These are phyloP conservation scores for Bombycilla garrulus DNA, from an alignment of 2,113 vertebrate genomes.

Conservation along the genomic window DNA sequence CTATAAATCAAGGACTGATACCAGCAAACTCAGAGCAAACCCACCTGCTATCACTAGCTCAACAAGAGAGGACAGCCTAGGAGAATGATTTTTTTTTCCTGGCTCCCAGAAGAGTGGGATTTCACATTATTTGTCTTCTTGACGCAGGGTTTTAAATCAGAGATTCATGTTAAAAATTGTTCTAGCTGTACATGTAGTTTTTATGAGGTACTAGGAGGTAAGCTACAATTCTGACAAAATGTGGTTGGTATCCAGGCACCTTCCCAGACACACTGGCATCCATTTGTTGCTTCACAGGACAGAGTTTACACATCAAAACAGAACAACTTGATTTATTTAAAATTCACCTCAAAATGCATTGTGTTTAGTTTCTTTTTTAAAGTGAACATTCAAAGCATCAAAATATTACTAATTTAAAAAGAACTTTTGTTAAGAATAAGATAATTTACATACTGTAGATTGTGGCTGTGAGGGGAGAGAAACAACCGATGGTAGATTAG, in stretches of 20 bases:
- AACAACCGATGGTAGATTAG: constrained; percentile 35
- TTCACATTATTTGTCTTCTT: background rate
- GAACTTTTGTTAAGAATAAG: constrained; percentile 61
- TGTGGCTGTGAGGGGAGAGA: constrained; percentile 33
- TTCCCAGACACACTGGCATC: background rate
- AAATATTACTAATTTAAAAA: constrained; percentile 69
- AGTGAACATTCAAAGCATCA: constrained; percentile 75
- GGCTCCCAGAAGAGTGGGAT: background rate
- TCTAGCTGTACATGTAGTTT: background rate
- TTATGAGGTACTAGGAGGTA: background rate
- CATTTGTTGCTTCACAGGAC: constrained; percentile 2
- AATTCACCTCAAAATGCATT: constrained; percentile 75
- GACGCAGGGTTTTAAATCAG: background rate
- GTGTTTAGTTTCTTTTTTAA: constrained; percentile 66
- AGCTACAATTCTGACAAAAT: background rate
- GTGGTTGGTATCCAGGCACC: background rate
- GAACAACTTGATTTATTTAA: constrained; percentile 77
- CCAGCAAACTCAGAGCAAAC: background rate
- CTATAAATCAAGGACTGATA: background rate
- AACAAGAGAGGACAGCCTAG: background rate
- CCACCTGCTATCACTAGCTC: background rate
- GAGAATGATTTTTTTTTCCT: background rate
- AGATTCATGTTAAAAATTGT: background rate
- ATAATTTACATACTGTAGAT: constrained; percentile 59
- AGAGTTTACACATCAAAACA: constrained; percentile 61